Evolutionary conservation across 1,140 invertebrate genomes (phyloP), one percentile per base, ranked within the genome.

Genomic region (Rhagoletis zephyria): DNA sequence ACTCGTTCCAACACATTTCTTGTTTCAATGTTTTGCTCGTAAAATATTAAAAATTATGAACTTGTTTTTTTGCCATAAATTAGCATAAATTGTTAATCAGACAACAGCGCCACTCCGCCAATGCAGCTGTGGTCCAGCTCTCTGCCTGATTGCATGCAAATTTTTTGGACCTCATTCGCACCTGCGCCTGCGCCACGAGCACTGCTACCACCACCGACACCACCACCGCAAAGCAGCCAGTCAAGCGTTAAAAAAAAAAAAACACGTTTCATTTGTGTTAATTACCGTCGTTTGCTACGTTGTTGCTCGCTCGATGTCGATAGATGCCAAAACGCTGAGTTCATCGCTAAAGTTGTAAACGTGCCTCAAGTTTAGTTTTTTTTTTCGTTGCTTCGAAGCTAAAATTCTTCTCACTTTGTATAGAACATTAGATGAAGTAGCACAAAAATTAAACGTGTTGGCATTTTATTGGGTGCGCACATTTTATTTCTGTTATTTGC

Each of bases 181-280:
- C 48, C 48, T 81, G 74, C 74, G 16, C 48, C 74, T 81, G 74
- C 48, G 74, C 48, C 48, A 30, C 30, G 30, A 19, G 4, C 74
- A 6, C 45, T 3, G 9, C 7, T 42, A 74, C 45, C 67, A 74
- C 6, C 42, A 74, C 30, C 10, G 10, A 12, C 42, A 48, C 42
- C 14, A 16, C 4, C 61, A 63, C 61, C 61, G 16, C 1, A 63
- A 63, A 74, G 14, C 14, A 48, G 42, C 12, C 74, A 81, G 51
- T 81, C 48, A 30, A 56, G 74, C 74, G 48, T 81, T 81, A 56
- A 81, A 81, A 30, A 30, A 30, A 30, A 30, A 30, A 16, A 81
- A 81, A 81, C 74, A 81, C 74, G 74, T 81, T 81, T 81, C 74
- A 81, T 81, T 81, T 56, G 74, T 81, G 74, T 81, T 81, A 81